Evolutionary conservation across 2,113 vertebrate species (phyloP), one percentile per base, ranked within the genome.

Genomic region (Leptocoma aspasia): DNA sequence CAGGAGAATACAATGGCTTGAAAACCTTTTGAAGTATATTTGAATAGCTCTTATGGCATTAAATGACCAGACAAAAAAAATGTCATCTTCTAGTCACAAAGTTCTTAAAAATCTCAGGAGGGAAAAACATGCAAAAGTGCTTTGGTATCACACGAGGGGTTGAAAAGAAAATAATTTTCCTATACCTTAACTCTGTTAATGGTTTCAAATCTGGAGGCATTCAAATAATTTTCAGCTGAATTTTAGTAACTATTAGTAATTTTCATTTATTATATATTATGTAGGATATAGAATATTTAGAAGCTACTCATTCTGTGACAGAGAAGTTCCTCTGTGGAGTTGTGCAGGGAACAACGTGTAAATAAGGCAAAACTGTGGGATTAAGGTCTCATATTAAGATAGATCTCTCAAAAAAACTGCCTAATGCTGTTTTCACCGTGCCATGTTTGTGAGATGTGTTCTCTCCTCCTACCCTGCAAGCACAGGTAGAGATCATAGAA

Each of bases 161-260:
- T 80, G 50, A 81, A 96, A 94, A 91, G 76, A 94, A 97, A 96
- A 95, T 91, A 39, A 75, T 94, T 97, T 96, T 96, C 90, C 69
- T 90, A 56, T 94, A 60, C 37, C 19, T 22, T 23, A n/a, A 59
- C 22, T n/a, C 15, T 64, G 7, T 76, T 95, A 96, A 95, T 95
- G 95, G 65, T 93, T 96, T 92, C 89, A 66, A 96, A 69, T 69
- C 33, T 88, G 45, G 49, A 93, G 61, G 42, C 53, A 83, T 72
- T 94, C 26, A 95, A 96, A 87, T 85, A 76, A 73, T 90, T 94
- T 94, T 53, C 50, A 86, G 24, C 30, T 61, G 71, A 96, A 87
- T 82, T 53, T 59, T 81, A 93, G 85, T 69, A 97, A 95, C 37
- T 82, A 63, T 79, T 89, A 30, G 7, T 88, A 85, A 92, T 86